Base-by-base conservation (phyloP, 2,113 vertebrate genomes). In the Nibea albiflora region DNA sequence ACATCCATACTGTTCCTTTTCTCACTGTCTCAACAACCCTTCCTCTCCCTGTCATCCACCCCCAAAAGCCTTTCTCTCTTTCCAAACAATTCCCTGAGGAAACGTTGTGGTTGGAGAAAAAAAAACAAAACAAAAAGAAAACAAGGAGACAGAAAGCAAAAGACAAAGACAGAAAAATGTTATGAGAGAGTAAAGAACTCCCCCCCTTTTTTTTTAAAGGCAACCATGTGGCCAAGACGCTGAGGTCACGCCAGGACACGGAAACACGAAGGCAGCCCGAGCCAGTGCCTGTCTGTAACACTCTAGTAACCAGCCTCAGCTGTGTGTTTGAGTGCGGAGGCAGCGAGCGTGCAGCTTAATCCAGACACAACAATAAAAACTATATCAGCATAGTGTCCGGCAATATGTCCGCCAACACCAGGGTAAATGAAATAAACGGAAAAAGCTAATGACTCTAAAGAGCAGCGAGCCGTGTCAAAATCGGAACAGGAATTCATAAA, bases 231-330 rank as follows among this genome's bases (percentile, higher is more conserved):
- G 83, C 78, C 76, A 83, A 81, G 80, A 86, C 22, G 35, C 73
- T 57, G 85, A 88, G 93, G 91, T 94, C 93, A 93, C 39, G 57
- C 78, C 67, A 87, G 91, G 93, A 94, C 89, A 92, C 56, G 28
- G 57, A 76, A 92, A 79, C 80, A 84, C 39, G 72, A 85, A 89
- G 72, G 69, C 65, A 76, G 82, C 22, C 52, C 1, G 19, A 84
- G 80, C 56, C 76, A 70, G 84, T 47, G 78, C 50, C 72, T 79
- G 81, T 70, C 75, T 19, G 63, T 83, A 85, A 74, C 87, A 69
- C 81, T 86, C 65, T 15, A 67, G 58, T 67, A 83, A 80, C 73
- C 68, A 68, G 56, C 54, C 31, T 62, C 78, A 83, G 62, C 39
- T 15, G 54, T 78, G 83, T 73, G 86, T 71, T 68, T 67, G 68